Conservation (phyloP, 2,113 vertebrate genomes). For the Catagonus wagneri region DNA sequence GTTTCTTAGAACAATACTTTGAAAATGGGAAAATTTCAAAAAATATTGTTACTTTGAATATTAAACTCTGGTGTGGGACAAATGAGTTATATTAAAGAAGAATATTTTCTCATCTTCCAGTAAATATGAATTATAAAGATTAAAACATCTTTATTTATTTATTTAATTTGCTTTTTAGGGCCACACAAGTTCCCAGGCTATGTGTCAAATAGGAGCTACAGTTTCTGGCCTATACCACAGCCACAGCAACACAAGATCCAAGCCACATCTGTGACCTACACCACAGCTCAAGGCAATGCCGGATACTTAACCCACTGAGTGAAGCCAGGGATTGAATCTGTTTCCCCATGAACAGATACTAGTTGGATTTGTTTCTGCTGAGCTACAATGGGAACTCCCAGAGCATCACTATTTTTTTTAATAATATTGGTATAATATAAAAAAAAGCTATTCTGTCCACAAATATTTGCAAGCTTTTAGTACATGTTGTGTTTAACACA, state of each 20-base stretch:
- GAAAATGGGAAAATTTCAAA: neutral
- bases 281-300: too few species aligned
- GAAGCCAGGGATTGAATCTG: too few species aligned
- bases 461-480: neutral
- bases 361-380: too few species aligned
- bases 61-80: neutral
- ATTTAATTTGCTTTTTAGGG: too few species aligned
- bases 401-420: neutral
- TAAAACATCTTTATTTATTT: neutral
- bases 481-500: neutral
- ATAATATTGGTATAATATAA: neutral
- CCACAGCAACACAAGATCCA: too few species aligned
- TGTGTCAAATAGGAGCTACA: too few species aligned
- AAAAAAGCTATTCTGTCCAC: conserved; percentile 30
- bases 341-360: too few species aligned
- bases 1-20: neutral
- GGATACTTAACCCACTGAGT: too few species aligned
- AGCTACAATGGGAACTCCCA: too few species aligned
- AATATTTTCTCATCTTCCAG: neutral
- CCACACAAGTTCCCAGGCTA: too few species aligned
- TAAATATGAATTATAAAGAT: neutral
- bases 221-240: too few species aligned
- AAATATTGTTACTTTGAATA: conserved; percentile 49
- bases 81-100: neutral
- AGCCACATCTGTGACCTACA: too few species aligned